Evolutionary conservation across 2,888 invertebrate species (phyloP), one percentile per base, ranked within the genome.

Genomic region (Cordilura impudica): DNA sequence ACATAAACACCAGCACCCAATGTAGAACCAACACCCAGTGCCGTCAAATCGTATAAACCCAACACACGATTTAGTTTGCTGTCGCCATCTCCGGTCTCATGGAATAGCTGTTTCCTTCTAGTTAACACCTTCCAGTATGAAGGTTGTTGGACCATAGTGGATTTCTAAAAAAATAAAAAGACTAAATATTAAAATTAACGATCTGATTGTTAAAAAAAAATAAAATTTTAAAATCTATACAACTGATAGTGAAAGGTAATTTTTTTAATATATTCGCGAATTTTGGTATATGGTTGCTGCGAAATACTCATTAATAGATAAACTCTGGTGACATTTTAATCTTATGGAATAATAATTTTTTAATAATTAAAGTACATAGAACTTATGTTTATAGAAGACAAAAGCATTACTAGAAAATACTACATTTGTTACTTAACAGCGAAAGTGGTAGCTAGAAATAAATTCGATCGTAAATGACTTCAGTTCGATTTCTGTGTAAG

Each of bases 1-100:
- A 97, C 95, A 89, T 97, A 97, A 70, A 97, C 94, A 12, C 97
- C 97, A 4, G 97, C 95, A n/a, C 96, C 96, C 66, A 98, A 91
- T 0, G 95, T 95, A 82, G 95, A 94, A 78, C 95, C 95, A 79
- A 95, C 92, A 7, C 94, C 97, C 51, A 97, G 88, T 0, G 94
- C 94, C 0, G 95, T 95, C 74, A 97, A 90, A 88, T 97, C 97
- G 81, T 87, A 89, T 5, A 90, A 82, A 4, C 87, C 86, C 45
- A 89, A 81, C 4, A 89, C 87, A 5, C 89, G 86, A 76, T 88
- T 87, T 4, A 89, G 78, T 79, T 88, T 89, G 0, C 84, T 82
- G 1, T 89, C 89, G 2, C 83, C 84, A 21, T 86, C 86, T n/a
- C 39, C 56, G 14, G 53, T 81, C 60, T 87, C 86, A 8, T 84